Base-by-base conservation (phyloP, 2,113 vertebrate genomes). In the Coracopsis vasa region DNA sequence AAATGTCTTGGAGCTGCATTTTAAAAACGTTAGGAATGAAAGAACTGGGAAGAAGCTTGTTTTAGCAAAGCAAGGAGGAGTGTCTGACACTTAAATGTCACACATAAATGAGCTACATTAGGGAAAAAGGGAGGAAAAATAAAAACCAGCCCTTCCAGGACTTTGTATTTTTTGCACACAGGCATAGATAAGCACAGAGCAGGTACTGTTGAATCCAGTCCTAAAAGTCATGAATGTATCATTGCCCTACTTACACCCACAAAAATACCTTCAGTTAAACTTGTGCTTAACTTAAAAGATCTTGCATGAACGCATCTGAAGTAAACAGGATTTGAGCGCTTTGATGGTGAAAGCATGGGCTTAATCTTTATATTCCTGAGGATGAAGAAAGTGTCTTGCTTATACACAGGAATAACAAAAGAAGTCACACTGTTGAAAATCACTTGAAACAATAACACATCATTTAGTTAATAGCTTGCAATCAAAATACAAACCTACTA, bases 111-210 rank as follows among this genome's bases (percentile, higher is more conserved):
- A 88, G 20, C 10, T 69, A 20, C 9, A 8, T 44, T 37, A n/a
- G 10, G 47, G 33, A 1, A 58, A 39, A 39, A 31, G 3, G 0
- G 13, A 16, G 0, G 4, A 27, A 2, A 54, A 82, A 69, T 18
- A 8, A 83, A 92, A 91, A 45, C 9, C 17, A 78, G 2, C 10
- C 16, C 21, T 66, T 69, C 16, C 21, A 80, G 44, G 24, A 47
- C 54, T 15, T 37, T 19, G 2, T 17, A 29, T 16, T 44, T 81
- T 91, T 44, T 70, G 18, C 37, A 86, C 6, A 54, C 21, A 72
- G 42, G 33, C 71, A 90, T 3, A 81, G 10, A 58, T 60, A 66
- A 4, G 27, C 12, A 73, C 42, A 67, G 23, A 90, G 71, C 13
- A 90, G 44, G 75, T 51, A 60, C 28, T 77, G 58, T 24, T 83